Percentiles rank a stretch among this genome's conserved stretches.
These are phyloP conservation scores for Meriones psammophilus DNA, from an alignment of 2,797 vertebrate genomes.

Conservation along the genomic window DNA sequence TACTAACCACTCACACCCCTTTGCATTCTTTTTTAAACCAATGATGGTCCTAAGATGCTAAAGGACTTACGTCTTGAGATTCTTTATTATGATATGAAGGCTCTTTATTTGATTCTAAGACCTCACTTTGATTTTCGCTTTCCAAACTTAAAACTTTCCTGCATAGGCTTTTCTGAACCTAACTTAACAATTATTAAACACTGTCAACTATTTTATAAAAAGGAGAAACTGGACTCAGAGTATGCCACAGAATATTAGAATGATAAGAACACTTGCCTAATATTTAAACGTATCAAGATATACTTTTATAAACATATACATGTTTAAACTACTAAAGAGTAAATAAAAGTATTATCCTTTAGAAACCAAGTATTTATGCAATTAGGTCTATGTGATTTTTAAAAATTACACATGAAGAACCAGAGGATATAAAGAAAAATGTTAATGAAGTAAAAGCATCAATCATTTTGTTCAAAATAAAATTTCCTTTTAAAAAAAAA, in stretches of 20 bases:
- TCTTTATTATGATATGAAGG: not conserved
- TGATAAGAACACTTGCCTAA: not conserved
- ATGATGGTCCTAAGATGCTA: conserved; percentile 7
- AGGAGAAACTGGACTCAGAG: conserved; percentile 9
- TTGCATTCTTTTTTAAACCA: not conserved
- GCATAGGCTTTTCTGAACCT: not conserved
- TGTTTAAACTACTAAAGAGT: not conserved
- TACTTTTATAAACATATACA: not conserved
- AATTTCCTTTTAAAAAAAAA: not conserved
- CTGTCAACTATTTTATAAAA: conserved; percentile 32
- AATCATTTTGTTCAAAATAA: conserved; percentile 17
- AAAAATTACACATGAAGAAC: conserved; percentile 41
- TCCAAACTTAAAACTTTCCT: conserved; percentile 53
- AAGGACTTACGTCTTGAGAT: not conserved
- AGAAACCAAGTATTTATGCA: conserved; percentile 11
- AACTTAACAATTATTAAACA: conserved; percentile 65
- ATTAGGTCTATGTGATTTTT: conserved; percentile 1
- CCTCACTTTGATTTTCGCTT: conserved; percentile 38
- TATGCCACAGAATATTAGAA: conserved; percentile 1
- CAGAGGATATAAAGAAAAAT: conserved; percentile 31
- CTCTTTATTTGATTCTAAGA: not conserved
- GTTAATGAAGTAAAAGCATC: conserved; percentile 2
- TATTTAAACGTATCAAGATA: not conserved
- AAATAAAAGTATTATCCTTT: not conserved
- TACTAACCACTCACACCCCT: not conserved